Evolutionary conservation across 2,797 vertebrate genomes (phyloP).

Genomic region (Tauraco hartlaubi): DNA sequence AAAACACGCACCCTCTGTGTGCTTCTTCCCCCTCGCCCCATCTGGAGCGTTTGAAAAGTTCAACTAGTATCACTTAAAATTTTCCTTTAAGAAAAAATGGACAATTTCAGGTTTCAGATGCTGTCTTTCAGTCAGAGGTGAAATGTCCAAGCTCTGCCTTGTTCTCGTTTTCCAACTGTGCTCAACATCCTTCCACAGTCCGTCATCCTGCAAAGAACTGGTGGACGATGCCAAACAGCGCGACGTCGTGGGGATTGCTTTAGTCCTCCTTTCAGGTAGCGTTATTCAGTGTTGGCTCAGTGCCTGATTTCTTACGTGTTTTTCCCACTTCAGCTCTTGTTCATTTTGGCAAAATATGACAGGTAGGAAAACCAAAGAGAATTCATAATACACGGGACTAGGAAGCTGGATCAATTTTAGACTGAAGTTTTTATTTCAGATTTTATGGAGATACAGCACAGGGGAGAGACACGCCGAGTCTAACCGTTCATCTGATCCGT

Average conservation of each 20-base stretch:
- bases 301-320: neutral
- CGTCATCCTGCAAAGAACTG: neutral
- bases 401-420: neutral
- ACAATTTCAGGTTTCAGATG: neutral
- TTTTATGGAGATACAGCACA: neutral
- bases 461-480: fast-evolving
- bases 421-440: neutral
- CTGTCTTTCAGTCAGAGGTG: neutral
- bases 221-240: neutral
- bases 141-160: neutral
- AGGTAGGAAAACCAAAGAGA: neutral
- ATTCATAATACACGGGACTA: neutral
- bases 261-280: neutral
- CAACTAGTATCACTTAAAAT: neutral
- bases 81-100: neutral
- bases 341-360: neutral
- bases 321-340: neutral
- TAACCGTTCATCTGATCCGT: neutral
- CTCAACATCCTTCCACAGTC: neutral
- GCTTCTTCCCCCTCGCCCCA: neutral
- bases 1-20: neutral
- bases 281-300: neutral
- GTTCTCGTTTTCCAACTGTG: neutral
- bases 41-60: neutral
- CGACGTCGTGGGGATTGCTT: neutral